Percentiles rank a stretch among this genome's conserved stretches.
phyloP scores from a whole-genome alignment of 1,140 invertebrate species.

The Anthonomus grandis region DNA sequence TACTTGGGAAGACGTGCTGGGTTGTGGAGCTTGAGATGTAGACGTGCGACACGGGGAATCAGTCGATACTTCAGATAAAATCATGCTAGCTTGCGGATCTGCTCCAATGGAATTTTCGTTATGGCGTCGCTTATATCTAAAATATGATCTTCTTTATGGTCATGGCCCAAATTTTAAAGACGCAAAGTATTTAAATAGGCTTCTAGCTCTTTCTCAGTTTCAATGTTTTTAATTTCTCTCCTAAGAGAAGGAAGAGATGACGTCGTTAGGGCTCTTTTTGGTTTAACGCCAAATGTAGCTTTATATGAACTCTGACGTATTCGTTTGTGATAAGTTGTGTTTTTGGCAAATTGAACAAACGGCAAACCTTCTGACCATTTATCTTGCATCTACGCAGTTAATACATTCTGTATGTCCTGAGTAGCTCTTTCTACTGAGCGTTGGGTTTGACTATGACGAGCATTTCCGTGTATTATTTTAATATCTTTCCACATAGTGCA shows the following conservation, averaged over 20 bases:
- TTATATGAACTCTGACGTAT: constrained; percentile 40
- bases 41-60: neutral
- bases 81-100: neutral
- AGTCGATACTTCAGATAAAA: constrained; percentile 13
- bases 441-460: constrained; percentile 38
- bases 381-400: constrained; percentile 40
- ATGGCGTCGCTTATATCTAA: constrained; percentile 4
- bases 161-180: no score
- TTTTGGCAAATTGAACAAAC: constrained; percentile 43
- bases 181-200: constrained; percentile 5
- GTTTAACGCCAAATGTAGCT: constrained; percentile 41
- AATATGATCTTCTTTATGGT: constrained; percentile 19
- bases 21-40: constrained; percentile 1
- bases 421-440: constrained; percentile 43
- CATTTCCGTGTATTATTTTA: constrained; percentile 48
- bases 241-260: constrained; percentile 11
- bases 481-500: constrained; percentile 44
- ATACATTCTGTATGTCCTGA: constrained; percentile 46
- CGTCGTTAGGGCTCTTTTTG: constrained; percentile 21
- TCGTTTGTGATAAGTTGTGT: constrained; percentile 34
- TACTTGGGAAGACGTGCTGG: neutral
- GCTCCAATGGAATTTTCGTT: no score
- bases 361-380: constrained; percentile 44
- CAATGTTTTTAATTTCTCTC: constrained; percentile 20
- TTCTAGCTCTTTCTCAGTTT: constrained; percentile 22